Base-by-base conservation (phyloP, 2,113 vertebrate species). In the Aptenodytes forsteri region DNA sequence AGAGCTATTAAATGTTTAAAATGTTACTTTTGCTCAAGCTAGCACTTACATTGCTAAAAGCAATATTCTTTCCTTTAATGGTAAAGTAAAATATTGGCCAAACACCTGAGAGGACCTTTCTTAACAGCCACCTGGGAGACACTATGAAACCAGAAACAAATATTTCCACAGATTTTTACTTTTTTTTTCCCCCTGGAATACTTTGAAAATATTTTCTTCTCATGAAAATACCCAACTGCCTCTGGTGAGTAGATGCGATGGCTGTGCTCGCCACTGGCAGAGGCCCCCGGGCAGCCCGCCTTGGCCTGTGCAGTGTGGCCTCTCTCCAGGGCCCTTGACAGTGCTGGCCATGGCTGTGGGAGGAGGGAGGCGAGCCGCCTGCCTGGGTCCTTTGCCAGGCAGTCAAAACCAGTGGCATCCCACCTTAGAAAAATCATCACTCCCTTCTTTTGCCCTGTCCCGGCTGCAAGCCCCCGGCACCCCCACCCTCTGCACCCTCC, bases 381-480 rank as follows among this genome's bases (percentile, higher is more conserved):
- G 30, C 66, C 49, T 11, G 22, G 11, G 8, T 32, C 6, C 21
- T 83, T 71, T 34, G n/a, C 30, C 71, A 72, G 23, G 22, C 36
- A 58, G 7, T 32, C 71, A 65, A 49, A 79, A 56, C 0, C 29
- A 29, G 40, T 17, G 21, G 7, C 2, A 1, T 50, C 44, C 13
- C 36, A 26, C 46, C 49, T 61, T 13, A 44, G 6, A n/a, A 30
- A 77, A 84, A 14, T 9, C 27, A 40, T 4, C 4, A 1, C 3
- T 73, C 34, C 6, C 5, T 23, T 81, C 44, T 83, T 85, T 64
- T 2, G 2, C 36, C 11, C 19, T 52, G 23, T 42, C 26, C 56
- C 4, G 0, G 1, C 20, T 1, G 0, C 11, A 11, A 85, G 22
- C 16, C 16, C 22, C 2, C 0, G 1, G 10, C 25, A 59, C 6